Evolutionary conservation across 2,797 vertebrate genomes (phyloP).

Genomic region (Notolepis coatsorum): DNA sequence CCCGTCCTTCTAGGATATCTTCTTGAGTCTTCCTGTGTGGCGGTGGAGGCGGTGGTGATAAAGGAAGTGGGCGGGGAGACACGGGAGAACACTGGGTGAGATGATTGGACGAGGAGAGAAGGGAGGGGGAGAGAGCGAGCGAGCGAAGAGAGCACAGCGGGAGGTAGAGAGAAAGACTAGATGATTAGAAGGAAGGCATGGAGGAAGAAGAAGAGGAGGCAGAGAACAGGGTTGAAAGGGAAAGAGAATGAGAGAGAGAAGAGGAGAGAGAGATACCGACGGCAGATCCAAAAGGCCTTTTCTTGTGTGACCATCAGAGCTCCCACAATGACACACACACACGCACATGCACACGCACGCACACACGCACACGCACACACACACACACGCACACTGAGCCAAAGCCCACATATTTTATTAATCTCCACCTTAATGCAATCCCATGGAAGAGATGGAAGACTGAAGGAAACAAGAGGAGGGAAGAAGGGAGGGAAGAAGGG

Average conservation of each 20-base stretch:
- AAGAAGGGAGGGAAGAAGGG: constrained; percentile 19
- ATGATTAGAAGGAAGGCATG: constrained; percentile 38
- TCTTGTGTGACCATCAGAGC: neutral
- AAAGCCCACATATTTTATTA: constrained; percentile 46
- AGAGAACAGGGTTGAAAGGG: constrained; percentile 1
- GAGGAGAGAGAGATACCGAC: neutral
- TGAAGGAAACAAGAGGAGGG: constrained; percentile 12
- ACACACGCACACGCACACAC: neutral
- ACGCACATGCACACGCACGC: constrained; percentile 4
- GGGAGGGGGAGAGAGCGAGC: constrained; percentile 24
- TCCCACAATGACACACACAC: constrained; percentile 1
- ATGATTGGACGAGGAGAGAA: neutral
- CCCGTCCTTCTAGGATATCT: neutral
- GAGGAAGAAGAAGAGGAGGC: constrained; percentile 25
- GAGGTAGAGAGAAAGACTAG: constrained; percentile 18
- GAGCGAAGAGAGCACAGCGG: neutral
- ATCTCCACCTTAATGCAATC: constrained; percentile 60
- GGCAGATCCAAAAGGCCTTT: neutral
- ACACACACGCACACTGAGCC: constrained; percentile 4
- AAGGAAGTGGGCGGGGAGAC: neutral
- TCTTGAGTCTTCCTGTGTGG: neutral
- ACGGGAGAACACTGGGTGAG: constrained; percentile 1
- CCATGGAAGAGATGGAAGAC: constrained; percentile 23
- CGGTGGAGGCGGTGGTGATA: neutral
- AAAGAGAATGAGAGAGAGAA: constrained; percentile 1